Evolutionary conservation across 2,888 invertebrate genomes (phyloP).

Genomic region (Pollenia griseotomentosa): DNA sequence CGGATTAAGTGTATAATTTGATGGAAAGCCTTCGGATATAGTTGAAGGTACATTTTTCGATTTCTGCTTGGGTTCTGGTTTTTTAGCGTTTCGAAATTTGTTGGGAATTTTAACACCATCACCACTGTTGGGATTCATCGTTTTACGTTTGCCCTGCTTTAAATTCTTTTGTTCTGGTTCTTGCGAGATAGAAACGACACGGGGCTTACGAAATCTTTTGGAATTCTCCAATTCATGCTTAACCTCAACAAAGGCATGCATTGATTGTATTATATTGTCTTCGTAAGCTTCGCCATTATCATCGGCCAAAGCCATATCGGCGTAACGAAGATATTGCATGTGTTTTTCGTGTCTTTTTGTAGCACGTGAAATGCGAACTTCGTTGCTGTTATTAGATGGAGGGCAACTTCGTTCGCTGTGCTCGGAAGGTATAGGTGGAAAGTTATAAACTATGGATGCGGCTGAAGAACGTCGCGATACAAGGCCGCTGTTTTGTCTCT

Average conservation of each 20-base stretch:
- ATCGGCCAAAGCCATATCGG: slow-evolving; percentile 81
- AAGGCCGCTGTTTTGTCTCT: slow-evolving; percentile 81
- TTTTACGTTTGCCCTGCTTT: neutral
- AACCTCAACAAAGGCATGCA: slow-evolving; percentile 82
- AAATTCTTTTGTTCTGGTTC: slow-evolving; percentile 26
- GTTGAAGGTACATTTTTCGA: slow-evolving; percentile 63
- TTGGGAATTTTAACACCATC: slow-evolving; percentile 47
- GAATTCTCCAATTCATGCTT: slow-evolving; percentile 81
- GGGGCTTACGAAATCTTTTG: slow-evolving; percentile 57
- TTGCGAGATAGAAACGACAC: slow-evolving; percentile 6
- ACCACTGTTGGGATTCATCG: slow-evolving; percentile 18
- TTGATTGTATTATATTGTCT: slow-evolving; percentile 82
- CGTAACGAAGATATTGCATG: slow-evolving; percentile 80
- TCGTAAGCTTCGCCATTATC: slow-evolving; percentile 77
- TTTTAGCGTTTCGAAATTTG: slow-evolving; percentile 37
- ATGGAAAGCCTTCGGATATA: slow-evolving; percentile 70
- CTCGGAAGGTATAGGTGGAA: slow-evolving; percentile 80
- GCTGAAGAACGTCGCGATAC: slow-evolving; percentile 81
- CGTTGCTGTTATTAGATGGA: slow-evolving; percentile 21
- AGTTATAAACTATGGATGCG: slow-evolving; percentile 81
- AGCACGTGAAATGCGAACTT: slow-evolving; percentile 46
- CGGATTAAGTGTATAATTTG: slow-evolving; percentile 63
- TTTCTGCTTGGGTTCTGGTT: slow-evolving; percentile 54
- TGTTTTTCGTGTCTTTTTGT: slow-evolving; percentile 72
- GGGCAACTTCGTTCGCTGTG: slow-evolving; percentile 60